Conservation (phyloP, 2,888 invertebrate genomes). For the Spodoptera littoralis region DNA sequence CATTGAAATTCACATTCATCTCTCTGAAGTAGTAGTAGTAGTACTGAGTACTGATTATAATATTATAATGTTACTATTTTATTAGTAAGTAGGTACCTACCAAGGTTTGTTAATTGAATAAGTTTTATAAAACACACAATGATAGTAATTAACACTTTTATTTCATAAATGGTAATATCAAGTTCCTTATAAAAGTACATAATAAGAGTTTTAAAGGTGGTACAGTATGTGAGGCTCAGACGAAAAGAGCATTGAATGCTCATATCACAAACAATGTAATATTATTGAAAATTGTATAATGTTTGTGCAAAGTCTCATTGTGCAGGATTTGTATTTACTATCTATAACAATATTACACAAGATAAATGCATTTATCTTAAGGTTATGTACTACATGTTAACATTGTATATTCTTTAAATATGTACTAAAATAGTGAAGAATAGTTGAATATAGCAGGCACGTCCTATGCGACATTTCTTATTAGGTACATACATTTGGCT, state of each 20-base stretch:
- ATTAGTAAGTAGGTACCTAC: no score
- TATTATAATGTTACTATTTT: no score
- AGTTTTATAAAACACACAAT: slow-evolving; percentile 5
- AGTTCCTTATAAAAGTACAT: slow-evolving; percentile 43
- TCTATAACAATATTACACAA: slow-evolving; percentile 11
- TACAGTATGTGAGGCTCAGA: slow-evolving; percentile 14
- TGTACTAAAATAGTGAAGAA: slow-evolving; percentile 17
- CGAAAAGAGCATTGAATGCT: slow-evolving; percentile 25
- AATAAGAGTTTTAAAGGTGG: slow-evolving; percentile 9
- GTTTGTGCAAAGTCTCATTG: slow-evolving; percentile 37
- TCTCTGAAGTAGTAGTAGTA: no score
- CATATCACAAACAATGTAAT: neutral
- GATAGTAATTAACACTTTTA: slow-evolving; percentile 47
- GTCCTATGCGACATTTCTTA: slow-evolving; percentile 6
- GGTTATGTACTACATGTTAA: slow-evolving; percentile 11
- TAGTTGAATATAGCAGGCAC: slow-evolving; percentile 31
- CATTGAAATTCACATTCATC: neutral
- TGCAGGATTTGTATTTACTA: slow-evolving; percentile 19
- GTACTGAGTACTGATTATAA: no score
- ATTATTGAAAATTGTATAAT: slow-evolving; percentile 13
- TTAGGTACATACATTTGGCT: slow-evolving; percentile 5
- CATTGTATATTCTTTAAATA: slow-evolving; percentile 22
- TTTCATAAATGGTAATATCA: slow-evolving; percentile 42
- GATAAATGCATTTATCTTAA: slow-evolving; percentile 27
- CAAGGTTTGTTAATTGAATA: no score